Evolutionary conservation across 2,888 invertebrate species (phyloP), one percentile per base, ranked within the genome.

Genomic region (Leptothorax acervorum): DNA sequence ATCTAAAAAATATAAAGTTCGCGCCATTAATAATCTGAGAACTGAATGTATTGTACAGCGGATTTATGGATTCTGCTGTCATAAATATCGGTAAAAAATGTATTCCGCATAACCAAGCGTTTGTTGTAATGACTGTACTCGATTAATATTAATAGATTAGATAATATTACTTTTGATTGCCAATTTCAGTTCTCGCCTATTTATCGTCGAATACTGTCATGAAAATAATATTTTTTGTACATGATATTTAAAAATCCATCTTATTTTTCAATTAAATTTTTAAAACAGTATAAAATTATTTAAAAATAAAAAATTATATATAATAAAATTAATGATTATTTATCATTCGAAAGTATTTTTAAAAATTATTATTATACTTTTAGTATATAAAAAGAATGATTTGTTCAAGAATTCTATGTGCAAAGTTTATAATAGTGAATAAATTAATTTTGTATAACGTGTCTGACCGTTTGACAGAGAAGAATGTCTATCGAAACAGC

Each of bases 1-100:
- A 82, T 88, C 60, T 60, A 63, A 73, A 81, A 81, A 81, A 73
- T 74, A 73, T 57, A 62, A 81, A 74, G 62, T 63, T 51, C 62
- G 45, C 55, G 68, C 84, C 82, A 89, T 88, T 89, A 87, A 87
- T 88, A 79, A 76, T 53, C 76, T 84, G 87, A 87, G 84, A 86
- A 88, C 78, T 60, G 81, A 84, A 81, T 78, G 53, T 23, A 57
- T 78, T 78, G 68, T 78, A 31, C 9, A n/a, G 75, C 12, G n/a
- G 18, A 78, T 78, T 78, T 78, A 57, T 78, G 45, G n/a, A 45
- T 57, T 68, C n/a, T 70, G n/a, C 45, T 45, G 45, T 78, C 18
- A 45, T 68, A 68, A 78, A 68, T 68, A 45, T 57, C 11, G 42
- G 2, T 18, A n/a, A 31, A 68, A 78, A 45, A 18, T 5, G 3